Evolutionary conservation across 2,888 invertebrate genomes (phyloP).

Genomic region (Neoscelio sp.): DNA sequence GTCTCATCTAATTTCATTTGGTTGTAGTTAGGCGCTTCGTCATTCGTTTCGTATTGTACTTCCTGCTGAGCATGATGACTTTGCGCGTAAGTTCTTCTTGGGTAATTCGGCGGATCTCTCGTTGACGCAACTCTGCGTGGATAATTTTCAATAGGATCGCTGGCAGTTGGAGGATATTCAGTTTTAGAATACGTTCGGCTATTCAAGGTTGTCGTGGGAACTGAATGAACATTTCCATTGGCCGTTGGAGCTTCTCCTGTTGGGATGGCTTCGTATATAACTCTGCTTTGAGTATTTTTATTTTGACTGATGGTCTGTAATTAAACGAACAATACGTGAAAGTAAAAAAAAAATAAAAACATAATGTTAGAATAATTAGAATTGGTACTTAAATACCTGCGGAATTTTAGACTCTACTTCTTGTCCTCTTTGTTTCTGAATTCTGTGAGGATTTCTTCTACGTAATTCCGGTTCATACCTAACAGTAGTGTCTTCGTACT

Average conservation of each 20-base stretch:
- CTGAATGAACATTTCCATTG: slow-evolving; percentile 23
- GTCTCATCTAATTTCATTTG: slow-evolving; percentile 69
- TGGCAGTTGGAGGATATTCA: slow-evolving; percentile 56
- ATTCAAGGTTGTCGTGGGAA: slow-evolving; percentile 42
- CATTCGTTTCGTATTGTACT: slow-evolving; percentile 60
- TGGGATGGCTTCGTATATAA: slow-evolving; percentile 46
- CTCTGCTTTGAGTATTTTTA: slow-evolving; percentile 44
- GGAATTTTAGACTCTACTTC: slow-evolving; percentile 65
- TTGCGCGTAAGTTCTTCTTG: slow-evolving; percentile 44
- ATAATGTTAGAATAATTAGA: neutral
- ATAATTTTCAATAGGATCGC: slow-evolving; percentile 48
- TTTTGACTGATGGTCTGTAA: slow-evolving; percentile 19
- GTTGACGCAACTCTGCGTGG: slow-evolving; percentile 38
- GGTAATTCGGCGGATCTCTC: slow-evolving; percentile 47
- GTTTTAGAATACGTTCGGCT: slow-evolving; percentile 62
- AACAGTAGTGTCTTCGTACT: slow-evolving; percentile 73
- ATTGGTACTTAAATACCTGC: slow-evolving; percentile 44
- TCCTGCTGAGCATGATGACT: slow-evolving; percentile 53
- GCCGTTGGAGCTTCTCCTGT: slow-evolving; percentile 13
- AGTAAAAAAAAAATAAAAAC: slow-evolving; percentile 5
- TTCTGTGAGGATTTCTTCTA: slow-evolving; percentile 67
- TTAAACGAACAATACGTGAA: no score
- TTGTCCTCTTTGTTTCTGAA: slow-evolving; percentile 67
- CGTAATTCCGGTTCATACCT: slow-evolving; percentile 65
- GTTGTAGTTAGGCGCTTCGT: slow-evolving; percentile 58